These are phyloP conservation scores for Paralichthys olivaceus DNA, from an alignment of 2,113 vertebrate species.

Conservation along the genomic window DNA sequence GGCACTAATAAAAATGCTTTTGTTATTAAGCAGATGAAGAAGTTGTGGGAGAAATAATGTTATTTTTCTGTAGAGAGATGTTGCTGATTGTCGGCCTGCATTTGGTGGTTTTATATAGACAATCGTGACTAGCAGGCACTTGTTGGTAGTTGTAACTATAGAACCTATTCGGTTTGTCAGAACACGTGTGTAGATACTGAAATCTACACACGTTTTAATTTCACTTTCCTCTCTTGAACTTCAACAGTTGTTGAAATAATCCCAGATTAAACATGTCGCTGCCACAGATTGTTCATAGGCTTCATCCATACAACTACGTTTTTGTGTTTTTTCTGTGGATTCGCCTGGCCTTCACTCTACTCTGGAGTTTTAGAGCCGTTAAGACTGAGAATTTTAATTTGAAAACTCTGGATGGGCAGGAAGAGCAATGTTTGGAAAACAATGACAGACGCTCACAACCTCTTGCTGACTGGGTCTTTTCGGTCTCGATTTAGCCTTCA, in stretches of 20 bases:
- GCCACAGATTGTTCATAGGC: no score
- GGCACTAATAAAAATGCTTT: background rate
- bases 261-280: background rate
- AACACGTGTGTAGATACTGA: background rate
- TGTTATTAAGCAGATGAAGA: slow-evolving; percentile 11
- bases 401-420: no score
- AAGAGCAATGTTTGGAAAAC: no score
- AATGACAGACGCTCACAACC: no score
- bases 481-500: no score
- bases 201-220: background rate
- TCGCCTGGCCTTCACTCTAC: no score
- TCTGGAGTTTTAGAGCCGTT: no score
- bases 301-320: no score
- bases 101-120: slow-evolving; percentile 29
- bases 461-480: no score
- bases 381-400: no score
- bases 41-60: background rate
- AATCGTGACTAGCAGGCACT: slow-evolving; percentile 7
- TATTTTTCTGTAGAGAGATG: slow-evolving; percentile 20
- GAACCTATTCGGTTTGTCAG: background rate
- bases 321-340: no score
- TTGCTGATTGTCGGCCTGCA: slow-evolving; percentile 10
- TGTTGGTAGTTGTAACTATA: slow-evolving; percentile 27
- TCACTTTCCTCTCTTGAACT: background rate
- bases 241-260: slow-evolving; percentile 13